Percentiles rank a stretch among this genome's conserved stretches.
Evolutionary conservation across 1,140 invertebrate species (phyloP).

Genomic region (Pachypsylla venusta): DNA sequence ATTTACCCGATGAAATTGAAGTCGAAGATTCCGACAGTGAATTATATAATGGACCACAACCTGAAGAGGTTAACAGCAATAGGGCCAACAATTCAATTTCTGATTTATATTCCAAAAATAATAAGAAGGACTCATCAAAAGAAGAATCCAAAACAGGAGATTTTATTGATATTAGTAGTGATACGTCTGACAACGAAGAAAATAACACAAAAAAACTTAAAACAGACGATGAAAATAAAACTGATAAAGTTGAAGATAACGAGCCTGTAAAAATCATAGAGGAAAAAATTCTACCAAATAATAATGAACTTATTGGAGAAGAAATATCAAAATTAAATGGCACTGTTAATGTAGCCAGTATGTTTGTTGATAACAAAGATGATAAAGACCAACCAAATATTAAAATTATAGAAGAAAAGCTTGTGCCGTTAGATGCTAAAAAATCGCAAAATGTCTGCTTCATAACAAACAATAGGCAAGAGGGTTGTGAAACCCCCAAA

Average conservation of each 20-base stretch:
- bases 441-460: no score
- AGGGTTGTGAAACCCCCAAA: neutral
- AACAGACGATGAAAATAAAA: neutral
- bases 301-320: neutral
- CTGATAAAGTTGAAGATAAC: neutral
- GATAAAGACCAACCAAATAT: neutral
- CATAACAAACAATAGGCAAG: neutral
- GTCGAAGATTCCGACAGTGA: neutral
- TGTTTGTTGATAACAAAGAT: neutral
- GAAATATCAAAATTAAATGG: neutral
- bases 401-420: constrained; percentile 3
- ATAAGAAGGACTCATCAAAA: neutral
- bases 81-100: neutral
- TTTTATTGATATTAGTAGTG: neutral
- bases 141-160: neutral
- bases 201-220: neutral
- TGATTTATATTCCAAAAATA: neutral
- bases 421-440: neutral
- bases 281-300: neutral
- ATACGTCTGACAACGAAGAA: neutral
- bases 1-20: neutral
- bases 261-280: neutral
- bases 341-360: neutral
- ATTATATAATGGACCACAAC: neutral
- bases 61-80: neutral